Percentiles rank a stretch among this genome's conserved stretches.
Conservation (phyloP, 1,140 invertebrate species). For the Drosophila subobscura region DNA sequence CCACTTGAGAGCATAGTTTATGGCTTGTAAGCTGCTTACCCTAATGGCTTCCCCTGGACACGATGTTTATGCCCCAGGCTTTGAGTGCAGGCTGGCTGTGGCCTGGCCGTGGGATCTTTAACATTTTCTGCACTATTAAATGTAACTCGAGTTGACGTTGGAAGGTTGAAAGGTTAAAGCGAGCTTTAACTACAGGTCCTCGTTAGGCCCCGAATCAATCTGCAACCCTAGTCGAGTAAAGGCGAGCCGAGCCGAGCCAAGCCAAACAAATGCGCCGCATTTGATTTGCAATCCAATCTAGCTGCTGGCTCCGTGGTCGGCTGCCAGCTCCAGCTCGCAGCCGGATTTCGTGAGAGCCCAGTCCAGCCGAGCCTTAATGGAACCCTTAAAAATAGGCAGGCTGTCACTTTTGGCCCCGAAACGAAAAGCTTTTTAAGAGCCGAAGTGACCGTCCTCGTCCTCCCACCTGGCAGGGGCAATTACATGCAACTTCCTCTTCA, state of each 20-base stretch:
- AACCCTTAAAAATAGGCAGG: slow-evolving; percentile 39
- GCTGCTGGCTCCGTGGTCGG: slow-evolving; percentile 12
- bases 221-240: background rate
- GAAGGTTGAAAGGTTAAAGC: slow-evolving; percentile 17
- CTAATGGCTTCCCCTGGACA: slow-evolving; percentile 39
- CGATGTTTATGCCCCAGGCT: slow-evolving; percentile 11
- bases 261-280: slow-evolving; percentile 32
- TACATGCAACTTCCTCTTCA: slow-evolving; percentile 9
- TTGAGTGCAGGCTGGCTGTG: no score
- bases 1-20: slow-evolving; percentile 36
- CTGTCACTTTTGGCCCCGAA: slow-evolving; percentile 21
- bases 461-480: slow-evolving; percentile 13
- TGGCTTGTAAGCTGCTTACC: slow-evolving; percentile 51
- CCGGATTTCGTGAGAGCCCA: no score
- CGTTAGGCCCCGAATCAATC: slow-evolving; percentile 11
- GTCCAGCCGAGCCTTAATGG: slow-evolving; percentile 3
- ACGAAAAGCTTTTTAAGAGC: slow-evolving; percentile 9
- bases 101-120: slow-evolving; percentile 6
- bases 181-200: background rate
- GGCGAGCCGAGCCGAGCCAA: slow-evolving; percentile 5
- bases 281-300: slow-evolving; percentile 50
- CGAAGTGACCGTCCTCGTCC: background rate
- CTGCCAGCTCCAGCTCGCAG: slow-evolving; percentile 25
- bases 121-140: slow-evolving; percentile 61
- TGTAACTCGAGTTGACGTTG: slow-evolving; percentile 25